These are phyloP conservation scores for Lysandra coridon DNA, from an alignment of 2,888 invertebrate species.

Conservation along the genomic window DNA sequence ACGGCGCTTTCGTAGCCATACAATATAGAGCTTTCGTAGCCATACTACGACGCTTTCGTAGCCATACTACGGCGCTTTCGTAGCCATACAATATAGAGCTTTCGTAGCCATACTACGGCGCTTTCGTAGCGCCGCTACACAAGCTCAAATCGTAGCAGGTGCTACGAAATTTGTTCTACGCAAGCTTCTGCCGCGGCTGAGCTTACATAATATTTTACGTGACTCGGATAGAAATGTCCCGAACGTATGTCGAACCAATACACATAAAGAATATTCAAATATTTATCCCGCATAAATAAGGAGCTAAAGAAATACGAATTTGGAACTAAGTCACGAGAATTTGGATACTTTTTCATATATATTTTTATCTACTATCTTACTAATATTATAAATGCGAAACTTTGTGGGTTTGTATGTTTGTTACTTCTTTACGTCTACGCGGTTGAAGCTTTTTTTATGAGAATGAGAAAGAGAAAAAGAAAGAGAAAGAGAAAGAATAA, in stretches of 20 bases:
- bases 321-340: neutral
- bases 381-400: too few species aligned
- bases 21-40: neutral
- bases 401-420: too few species aligned
- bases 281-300: neutral
- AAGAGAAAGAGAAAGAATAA: too few species aligned
- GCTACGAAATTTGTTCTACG: neutral
- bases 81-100: too few species aligned
- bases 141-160: neutral
- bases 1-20: too few species aligned
- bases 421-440: too few species aligned
- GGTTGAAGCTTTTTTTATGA: too few species aligned
- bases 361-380: too few species aligned
- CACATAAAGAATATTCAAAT: neutral
- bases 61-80: neutral
- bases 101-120: neutral
- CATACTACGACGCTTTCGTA: neutral
- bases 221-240: neutral
- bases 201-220: slow-evolving; percentile 1
- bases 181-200: neutral
- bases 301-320: too few species aligned
- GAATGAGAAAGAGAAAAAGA: too few species aligned
- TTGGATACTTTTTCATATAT: neutral
- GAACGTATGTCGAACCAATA: neutral
- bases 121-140: neutral